Conservation (phyloP, 2,113 vertebrate genomes). For the Protobothrops flavoviridis region DNA sequence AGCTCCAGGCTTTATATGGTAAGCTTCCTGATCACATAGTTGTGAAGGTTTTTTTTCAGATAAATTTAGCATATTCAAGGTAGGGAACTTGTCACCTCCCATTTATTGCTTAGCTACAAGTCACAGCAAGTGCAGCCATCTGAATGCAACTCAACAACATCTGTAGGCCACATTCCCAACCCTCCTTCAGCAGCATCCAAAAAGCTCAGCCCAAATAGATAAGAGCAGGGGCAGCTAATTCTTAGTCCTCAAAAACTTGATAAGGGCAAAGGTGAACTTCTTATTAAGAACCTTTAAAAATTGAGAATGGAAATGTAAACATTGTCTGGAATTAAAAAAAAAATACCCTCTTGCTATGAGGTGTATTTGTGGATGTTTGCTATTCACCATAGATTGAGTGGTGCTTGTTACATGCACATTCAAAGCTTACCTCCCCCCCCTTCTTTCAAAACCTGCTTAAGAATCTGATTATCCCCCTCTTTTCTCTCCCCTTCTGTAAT, state of each 20-base stretch:
- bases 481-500: not conserved
- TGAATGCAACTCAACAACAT: not conserved
- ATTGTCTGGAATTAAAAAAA: not conserved
- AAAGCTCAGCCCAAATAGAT: not conserved
- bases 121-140: not conserved
- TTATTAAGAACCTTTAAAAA: not conserved
- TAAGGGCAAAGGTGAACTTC: not conserved
- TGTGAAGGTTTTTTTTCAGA: not conserved
- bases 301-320: not conserved
- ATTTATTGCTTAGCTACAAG: not conserved
- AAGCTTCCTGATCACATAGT: not conserved
- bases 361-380: not conserved
- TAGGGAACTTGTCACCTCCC: not conserved
- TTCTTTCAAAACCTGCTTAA: not conserved
- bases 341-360: not conserved
- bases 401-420: not conserved
- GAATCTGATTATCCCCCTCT: not conserved
- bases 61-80: not conserved
- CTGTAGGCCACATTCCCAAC: not conserved
- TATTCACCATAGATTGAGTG: not conserved
- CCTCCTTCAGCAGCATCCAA: not conserved
- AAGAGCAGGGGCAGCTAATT: not conserved
- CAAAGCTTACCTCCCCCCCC: not conserved
- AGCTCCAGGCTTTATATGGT: not conserved
- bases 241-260: not conserved